Conservation (phyloP, 2,797 vertebrate species). For the Falco novaeseelandiae region DNA sequence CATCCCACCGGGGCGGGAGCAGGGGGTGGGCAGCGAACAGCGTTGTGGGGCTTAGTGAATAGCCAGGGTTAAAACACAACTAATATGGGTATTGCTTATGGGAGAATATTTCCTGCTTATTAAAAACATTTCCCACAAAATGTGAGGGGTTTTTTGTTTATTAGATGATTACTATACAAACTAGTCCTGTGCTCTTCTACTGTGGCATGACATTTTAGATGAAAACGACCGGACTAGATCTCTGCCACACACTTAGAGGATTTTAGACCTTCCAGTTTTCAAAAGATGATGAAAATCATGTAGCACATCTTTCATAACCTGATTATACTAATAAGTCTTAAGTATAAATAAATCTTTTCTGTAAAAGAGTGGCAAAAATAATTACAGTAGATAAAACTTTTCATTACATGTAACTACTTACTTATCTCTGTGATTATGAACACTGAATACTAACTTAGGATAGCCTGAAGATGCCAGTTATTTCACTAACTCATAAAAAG, state of each 20-base stretch:
- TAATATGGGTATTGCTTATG: not conserved
- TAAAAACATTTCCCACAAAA: not conserved
- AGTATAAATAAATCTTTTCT: not conserved
- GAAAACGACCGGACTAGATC: not conserved
- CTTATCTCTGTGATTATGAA: not conserved
- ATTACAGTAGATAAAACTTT: not conserved
- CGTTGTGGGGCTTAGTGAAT: too few species aligned
- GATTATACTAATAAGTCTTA: not conserved
- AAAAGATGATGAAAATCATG: not conserved
- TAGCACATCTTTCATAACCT: not conserved
- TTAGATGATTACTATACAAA: not conserved
- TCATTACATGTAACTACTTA: not conserved
- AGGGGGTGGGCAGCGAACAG: too few species aligned
- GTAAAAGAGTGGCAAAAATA: not conserved
- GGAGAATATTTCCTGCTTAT: not conserved
- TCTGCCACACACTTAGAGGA: not conserved
- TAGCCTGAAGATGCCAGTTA: not conserved
- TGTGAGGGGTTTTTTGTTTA: not conserved
- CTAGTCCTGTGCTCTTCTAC: not conserved
- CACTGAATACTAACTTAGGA: not conserved
- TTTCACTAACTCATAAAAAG: not conserved
- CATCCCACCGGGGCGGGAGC: too few species aligned
- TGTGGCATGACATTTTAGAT: not conserved
- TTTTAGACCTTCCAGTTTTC: not conserved
- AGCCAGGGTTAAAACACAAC: too few species aligned